These are phyloP conservation scores for Ochropleura plecta DNA, from an alignment of 2,888 invertebrate genomes.

Conservation along the genomic window DNA sequence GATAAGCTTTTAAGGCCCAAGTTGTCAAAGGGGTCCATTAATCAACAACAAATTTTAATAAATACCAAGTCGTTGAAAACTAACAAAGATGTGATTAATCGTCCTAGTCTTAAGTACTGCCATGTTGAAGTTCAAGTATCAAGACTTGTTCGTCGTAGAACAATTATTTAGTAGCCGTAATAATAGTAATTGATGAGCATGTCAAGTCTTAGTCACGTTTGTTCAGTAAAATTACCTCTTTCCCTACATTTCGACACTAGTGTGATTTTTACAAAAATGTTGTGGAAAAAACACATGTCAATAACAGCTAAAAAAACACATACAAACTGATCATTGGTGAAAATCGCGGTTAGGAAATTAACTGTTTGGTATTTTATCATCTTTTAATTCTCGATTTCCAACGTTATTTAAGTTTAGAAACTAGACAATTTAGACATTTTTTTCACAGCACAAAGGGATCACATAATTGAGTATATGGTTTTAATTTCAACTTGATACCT, in stretches of 20 bases:
- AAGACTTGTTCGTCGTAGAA: constrained; percentile 5
- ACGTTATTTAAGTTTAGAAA: background rate
- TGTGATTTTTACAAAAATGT: background rate
- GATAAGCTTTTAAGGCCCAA: constrained; percentile 8
- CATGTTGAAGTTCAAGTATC: constrained; percentile 36
- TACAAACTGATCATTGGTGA: background rate
- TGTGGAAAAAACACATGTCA: background rate
- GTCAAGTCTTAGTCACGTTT: too few species aligned
- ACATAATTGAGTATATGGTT: too few species aligned
- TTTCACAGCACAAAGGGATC: too few species aligned
- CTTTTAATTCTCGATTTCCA: background rate
- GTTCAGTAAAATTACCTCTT: background rate
- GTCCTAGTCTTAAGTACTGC: constrained; percentile 20
- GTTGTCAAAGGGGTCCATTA: constrained; percentile 52
- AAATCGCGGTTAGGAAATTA: background rate
- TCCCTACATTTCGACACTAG: background rate
- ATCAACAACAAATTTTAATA: constrained; percentile 54
- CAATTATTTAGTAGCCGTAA: background rate
- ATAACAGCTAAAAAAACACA: background rate
- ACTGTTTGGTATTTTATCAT: background rate
- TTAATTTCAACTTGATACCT: too few species aligned
- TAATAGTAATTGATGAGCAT: constrained; percentile 11
- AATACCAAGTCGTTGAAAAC: constrained; percentile 47
- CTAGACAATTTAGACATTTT: too few species aligned
- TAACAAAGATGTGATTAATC: constrained; percentile 53